Evolutionary conservation across 2,888 invertebrate species (phyloP), one percentile per base, ranked within the genome.

Genomic region (Scaptomyza flava): DNA sequence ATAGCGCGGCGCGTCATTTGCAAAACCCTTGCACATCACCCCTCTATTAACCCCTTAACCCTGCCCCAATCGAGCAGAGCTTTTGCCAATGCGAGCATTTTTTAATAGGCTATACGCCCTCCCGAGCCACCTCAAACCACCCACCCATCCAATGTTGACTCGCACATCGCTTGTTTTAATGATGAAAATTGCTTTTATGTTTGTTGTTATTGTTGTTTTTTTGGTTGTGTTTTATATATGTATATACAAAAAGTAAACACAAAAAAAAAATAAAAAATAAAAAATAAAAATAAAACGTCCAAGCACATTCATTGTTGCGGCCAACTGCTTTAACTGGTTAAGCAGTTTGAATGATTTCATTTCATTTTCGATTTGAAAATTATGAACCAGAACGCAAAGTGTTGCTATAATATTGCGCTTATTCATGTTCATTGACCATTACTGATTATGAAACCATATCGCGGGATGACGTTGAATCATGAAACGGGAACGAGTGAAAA

Each of bases 1-100:
- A 75, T 81, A 81, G 82, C 62, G 41, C 33, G 36, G 30, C 58
- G 71, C 79, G 81, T 79, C 79, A 79, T 68, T 63, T 52, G 62
- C 57, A n/a, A 41, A 20, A 23, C 62, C 34, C 65, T 33, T 31
- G 20, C 42, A 7, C 48, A 30, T 8, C 52, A 14, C 33, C 14
- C 27, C 23, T 0, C n/a, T 36, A 1, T 36, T 33, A 6, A 20
- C 56, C 54, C 30, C 43, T 34, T 33, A 12, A 11, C 58, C 46
- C 31, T 50, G 41, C 53, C 42, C 20, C 30, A 17, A 11, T 23
- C 17, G 50, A 63, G 47, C 48, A 47, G 9, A 68, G 64, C 64
- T 68, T 64, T 52, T 56, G 71, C 68, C 64, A 63, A 69, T 61
- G 64, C 57, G 56, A 38, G 64, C 71, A 60, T 6, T 47, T 61